A percentile compares a stretch with the other conserved stretches of the same genome.
Evolutionary conservation across 1,140 invertebrate species (phyloP).

Genomic region (Tachypleus tridentatus): DNA sequence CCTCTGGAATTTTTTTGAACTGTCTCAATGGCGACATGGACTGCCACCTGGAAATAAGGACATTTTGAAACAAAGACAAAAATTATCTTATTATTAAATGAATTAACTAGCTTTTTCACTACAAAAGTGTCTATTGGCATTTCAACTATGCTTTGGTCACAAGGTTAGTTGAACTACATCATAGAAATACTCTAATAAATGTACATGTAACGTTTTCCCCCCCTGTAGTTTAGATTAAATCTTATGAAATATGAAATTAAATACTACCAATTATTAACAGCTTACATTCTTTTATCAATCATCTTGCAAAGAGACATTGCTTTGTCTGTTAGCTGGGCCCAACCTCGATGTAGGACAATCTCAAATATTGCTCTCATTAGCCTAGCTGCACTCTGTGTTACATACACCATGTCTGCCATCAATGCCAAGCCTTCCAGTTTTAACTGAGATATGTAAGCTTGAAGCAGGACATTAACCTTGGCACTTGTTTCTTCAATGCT

Average conservation of each 20-base stretch:
- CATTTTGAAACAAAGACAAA: too few relatives aligned
- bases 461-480: slow-evolving; percentile 89
- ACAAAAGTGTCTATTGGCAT: too few relatives aligned
- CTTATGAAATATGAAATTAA: too few relatives aligned
- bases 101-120: too few relatives aligned
- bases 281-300: slow-evolving; percentile 87
- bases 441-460: slow-evolving; percentile 96
- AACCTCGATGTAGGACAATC: slow-evolving; percentile 78
- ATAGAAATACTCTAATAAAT: too few relatives aligned
- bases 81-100: too few relatives aligned
- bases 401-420: slow-evolving; percentile 99
- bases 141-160: too few relatives aligned
- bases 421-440: slow-evolving; percentile 97
- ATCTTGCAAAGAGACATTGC: slow-evolving; percentile 93
- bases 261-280: slow-evolving; percentile 1
- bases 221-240: too few relatives aligned
- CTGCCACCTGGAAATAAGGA: slow-evolving; percentile 55
- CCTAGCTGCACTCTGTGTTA: slow-evolving; percentile 92
- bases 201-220: too few relatives aligned
- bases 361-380: slow-evolving; percentile 96
- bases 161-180: too few relatives aligned
- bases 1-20: slow-evolving; percentile 95
- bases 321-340: slow-evolving; percentile 96
- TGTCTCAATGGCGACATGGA: slow-evolving; percentile 97
- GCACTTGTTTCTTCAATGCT: slow-evolving; percentile 96